Conservation (phyloP, 2,113 vertebrate species). For the Brienomyrus brachyistius region DNA sequence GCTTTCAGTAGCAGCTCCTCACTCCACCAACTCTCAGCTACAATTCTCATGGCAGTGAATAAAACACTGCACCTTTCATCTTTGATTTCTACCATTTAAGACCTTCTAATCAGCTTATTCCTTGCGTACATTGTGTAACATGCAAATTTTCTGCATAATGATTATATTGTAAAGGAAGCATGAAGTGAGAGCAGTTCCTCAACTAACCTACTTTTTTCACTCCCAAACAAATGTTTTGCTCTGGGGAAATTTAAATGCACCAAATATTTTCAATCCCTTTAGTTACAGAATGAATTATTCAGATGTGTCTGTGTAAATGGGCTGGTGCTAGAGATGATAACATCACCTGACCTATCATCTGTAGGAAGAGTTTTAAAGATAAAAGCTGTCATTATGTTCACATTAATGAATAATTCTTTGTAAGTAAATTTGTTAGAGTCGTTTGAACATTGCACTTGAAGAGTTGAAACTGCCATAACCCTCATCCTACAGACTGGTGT, state of each 20-base stretch:
- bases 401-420: constrained; percentile 1
- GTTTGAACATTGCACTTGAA: not conserved
- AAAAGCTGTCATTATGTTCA: not conserved
- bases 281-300: not conserved
- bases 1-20: not conserved
- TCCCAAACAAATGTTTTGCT: not conserved
- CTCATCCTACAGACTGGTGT: too few species aligned
- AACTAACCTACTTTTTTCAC: not conserved
- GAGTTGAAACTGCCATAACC: not conserved
- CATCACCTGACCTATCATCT: not conserved
- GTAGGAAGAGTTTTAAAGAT: not conserved
- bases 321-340: not conserved
- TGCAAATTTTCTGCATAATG: not conserved
- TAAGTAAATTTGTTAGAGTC: not conserved
- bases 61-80: not conserved
- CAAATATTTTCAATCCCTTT: not conserved
- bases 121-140: not conserved
- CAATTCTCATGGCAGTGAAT: not conserved
- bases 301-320: not conserved
- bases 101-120: not conserved
- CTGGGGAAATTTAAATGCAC: not conserved
- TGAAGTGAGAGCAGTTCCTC: not conserved
- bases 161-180: not conserved
- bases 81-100: constrained; percentile 1
- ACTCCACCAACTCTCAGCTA: not conserved